A percentile compares a stretch with the other conserved stretches of the same genome.
Evolutionary conservation across 1,140 invertebrate species (phyloP).

Genomic region (Potamilus streckersoni): DNA sequence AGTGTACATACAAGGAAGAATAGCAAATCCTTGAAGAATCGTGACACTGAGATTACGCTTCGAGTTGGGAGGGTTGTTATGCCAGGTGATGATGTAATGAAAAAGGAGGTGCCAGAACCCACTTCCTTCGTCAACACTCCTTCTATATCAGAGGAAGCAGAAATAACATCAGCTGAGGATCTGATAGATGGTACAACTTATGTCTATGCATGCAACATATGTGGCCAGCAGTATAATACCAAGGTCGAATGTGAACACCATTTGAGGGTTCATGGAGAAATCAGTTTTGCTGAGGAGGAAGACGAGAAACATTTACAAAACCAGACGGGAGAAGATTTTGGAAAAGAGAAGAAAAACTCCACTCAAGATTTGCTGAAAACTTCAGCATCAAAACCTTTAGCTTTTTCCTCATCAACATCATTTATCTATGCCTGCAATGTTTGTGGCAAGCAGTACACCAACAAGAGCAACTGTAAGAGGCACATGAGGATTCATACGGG

Average conservation of each 20-base stretch:
- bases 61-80: not conserved
- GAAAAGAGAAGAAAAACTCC: not conserved
- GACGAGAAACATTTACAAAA: not conserved
- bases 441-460: slow-evolving; percentile 35
- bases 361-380: not conserved
- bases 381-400: not conserved
- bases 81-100: not conserved
- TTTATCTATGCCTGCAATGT: slow-evolving; percentile 34
- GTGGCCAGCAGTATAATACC: slow-evolving; percentile 22
- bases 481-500: slow-evolving; percentile 31
- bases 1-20: slow-evolving; percentile 11
- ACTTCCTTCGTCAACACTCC: not conserved
- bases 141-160: slow-evolving; percentile 2
- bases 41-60: not conserved
- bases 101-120: no score
- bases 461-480: slow-evolving; percentile 27
- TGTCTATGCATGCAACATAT: slow-evolving; percentile 31
- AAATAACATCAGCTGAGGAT: not conserved
- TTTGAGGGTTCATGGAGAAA: slow-evolving; percentile 25
- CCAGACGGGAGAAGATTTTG: not conserved
- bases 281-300: not conserved
- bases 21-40: not conserved
- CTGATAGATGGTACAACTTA: slow-evolving; percentile 8
- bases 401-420: slow-evolving; percentile 1
- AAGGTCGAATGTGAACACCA: slow-evolving; percentile 28